Conservation (phyloP, 35 echinoderm and acorn worm genomes). For the Holothuria glaberrima region DNA sequence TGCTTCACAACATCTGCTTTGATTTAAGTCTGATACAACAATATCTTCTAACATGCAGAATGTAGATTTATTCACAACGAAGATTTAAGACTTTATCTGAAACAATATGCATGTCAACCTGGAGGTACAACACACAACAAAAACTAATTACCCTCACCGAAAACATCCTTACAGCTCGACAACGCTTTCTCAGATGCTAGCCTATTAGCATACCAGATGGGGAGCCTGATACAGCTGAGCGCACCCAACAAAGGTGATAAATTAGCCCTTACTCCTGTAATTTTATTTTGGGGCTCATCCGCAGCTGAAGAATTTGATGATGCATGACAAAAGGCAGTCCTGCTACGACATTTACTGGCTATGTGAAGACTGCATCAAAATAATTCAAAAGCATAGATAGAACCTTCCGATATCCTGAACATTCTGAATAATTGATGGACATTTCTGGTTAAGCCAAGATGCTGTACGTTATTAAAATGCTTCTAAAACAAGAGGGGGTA, state of each 20-base stretch:
- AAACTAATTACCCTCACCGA: constrained; percentile 43
- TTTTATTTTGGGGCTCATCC: constrained; percentile 26
- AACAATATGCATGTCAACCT: constrained; percentile 12
- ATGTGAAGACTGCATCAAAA: neutral
- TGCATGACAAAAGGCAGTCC: constrained; percentile 25
- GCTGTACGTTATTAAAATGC: no score
- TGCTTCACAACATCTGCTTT: no score
- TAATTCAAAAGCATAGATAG: no score
- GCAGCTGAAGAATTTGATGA: constrained; percentile 2
- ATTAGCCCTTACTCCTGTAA: constrained; percentile 32
- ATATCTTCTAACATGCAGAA: no score
- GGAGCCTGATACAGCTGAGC: constrained; percentile 14
- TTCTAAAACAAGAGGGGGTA: no score
- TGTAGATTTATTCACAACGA: neutral
- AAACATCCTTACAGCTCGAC: constrained; percentile 25
- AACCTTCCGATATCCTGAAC: constrained; percentile 2
- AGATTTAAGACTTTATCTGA: constrained; percentile 9
- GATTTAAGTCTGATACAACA: no score
- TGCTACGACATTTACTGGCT: neutral
- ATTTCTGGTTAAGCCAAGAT: neutral
- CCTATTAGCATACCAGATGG: constrained; percentile 48
- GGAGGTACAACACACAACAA: neutral
- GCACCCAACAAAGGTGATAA: constrained; percentile 44
- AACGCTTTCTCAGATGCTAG: neutral
- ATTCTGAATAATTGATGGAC: constrained; percentile 6